Evolutionary conservation across 2,797 vertebrate species (phyloP).

Genomic region (Buceros bicornis): DNA sequence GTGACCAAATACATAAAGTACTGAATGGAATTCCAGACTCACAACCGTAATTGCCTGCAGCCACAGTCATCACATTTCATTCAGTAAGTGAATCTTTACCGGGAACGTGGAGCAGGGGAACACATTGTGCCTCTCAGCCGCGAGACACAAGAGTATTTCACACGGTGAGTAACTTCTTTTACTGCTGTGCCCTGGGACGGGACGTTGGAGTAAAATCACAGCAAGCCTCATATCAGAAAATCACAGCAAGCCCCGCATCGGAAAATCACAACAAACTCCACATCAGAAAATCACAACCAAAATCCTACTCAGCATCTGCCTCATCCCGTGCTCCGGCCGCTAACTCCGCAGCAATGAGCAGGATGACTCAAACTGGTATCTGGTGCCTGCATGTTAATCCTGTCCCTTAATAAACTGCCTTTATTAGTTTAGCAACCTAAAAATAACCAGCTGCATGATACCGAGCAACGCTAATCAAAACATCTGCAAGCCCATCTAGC

Average conservation of each 20-base stretch:
- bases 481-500: conserved; percentile 74
- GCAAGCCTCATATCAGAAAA: background rate
- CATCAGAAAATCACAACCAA: background rate
- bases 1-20: background rate
- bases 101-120: background rate
- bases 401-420: conserved; percentile 12
- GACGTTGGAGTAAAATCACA: background rate
- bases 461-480: conserved; percentile 71
- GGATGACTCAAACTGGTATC: background rate
- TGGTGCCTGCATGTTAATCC: conserved; percentile 19
- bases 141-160: background rate
- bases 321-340: background rate
- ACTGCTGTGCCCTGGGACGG: rapidly evolving
- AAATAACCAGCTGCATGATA: conserved; percentile 59
- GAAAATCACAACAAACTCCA: background rate
- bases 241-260: background rate
- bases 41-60: background rate
- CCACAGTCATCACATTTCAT: background rate
- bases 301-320: background rate
- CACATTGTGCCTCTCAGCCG: background rate
- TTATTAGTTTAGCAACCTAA: conserved; percentile 48
- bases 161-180: background rate
- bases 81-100: background rate
- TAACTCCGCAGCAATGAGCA: background rate
- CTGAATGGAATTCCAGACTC: background rate